phyloP scores from a whole-genome alignment of 2,888 invertebrate genomes.

The Melanostoma mellinum region DNA sequence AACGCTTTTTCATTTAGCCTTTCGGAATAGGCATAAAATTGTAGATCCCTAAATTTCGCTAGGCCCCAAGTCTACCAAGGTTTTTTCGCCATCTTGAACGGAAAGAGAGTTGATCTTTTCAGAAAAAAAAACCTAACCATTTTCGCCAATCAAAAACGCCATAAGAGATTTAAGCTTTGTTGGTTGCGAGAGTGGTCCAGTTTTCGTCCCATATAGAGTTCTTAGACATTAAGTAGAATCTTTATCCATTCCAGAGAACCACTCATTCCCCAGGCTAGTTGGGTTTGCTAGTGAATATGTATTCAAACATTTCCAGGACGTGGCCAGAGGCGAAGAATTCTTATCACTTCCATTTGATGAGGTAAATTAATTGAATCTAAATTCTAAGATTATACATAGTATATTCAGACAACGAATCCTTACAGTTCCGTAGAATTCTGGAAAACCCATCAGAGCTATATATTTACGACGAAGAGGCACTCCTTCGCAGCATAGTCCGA shows the following conservation, averaged over 20 bases:
- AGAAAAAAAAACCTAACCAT: too few relatives aligned
- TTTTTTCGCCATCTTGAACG: too few relatives aligned
- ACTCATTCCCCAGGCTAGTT: slow-evolving; percentile 74
- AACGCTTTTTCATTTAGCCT: too few relatives aligned
- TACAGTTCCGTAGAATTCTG: slow-evolving; percentile 74
- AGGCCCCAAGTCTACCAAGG: too few relatives aligned
- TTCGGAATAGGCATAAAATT: too few relatives aligned
- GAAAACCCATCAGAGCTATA: slow-evolving; percentile 75
- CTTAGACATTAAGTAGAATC: too few relatives aligned
- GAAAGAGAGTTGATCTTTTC: too few relatives aligned
- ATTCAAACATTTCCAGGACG: slow-evolving; percentile 76
- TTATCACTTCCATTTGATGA: slow-evolving; percentile 75
- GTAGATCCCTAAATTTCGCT: too few relatives aligned
- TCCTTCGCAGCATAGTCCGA: slow-evolving; percentile 75
- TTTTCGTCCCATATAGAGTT: too few relatives aligned
- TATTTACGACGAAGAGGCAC: slow-evolving; percentile 76
- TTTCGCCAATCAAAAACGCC: too few relatives aligned
- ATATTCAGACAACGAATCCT: not conserved
- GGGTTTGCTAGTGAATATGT: slow-evolving; percentile 75
- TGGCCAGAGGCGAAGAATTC: slow-evolving; percentile 76
- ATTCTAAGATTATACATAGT: not conserved
- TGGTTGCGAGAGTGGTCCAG: too few relatives aligned
- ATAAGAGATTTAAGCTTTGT: too few relatives aligned
- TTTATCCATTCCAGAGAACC: slow-evolving; percentile 73
- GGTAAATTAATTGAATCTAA: slow-evolving; percentile 61